phyloP scores from a whole-genome alignment of 2,113 vertebrate genomes.

The Phainopepla nitens region DNA sequence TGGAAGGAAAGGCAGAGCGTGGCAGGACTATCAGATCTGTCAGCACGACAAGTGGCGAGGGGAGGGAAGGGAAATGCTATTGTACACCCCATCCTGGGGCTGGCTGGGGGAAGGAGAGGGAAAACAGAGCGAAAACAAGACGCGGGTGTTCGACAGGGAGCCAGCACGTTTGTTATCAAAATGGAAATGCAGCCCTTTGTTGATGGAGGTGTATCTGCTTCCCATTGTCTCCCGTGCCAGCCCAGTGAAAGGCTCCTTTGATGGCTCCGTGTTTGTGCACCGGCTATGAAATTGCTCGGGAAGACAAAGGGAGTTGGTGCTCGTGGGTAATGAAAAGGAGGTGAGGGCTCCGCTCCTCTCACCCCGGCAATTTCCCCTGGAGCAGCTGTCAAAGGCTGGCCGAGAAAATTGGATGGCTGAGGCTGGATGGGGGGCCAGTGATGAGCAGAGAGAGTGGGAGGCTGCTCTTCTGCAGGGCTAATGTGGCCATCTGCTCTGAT shows the following conservation, averaged over 20 bases:
- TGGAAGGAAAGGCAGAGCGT: not conserved
- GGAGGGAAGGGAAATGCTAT: not conserved
- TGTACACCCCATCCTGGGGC: not conserved
- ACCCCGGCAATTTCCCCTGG: not conserved
- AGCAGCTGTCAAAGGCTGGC: constrained; percentile 50
- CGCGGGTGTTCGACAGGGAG: not conserved
- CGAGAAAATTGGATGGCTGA: constrained; percentile 45
- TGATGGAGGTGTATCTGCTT: constrained; percentile 50
- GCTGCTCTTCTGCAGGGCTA: not conserved
- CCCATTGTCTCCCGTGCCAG: constrained; percentile 57
- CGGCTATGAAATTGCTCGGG: constrained; percentile 64
- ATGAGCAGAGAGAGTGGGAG: not conserved
- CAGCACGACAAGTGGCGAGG: not conserved
- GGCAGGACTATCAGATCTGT: constrained; percentile 52
- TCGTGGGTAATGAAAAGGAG: constrained; percentile 43
- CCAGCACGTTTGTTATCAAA: constrained; percentile 43
- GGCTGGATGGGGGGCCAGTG: not conserved
- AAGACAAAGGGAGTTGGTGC: constrained; percentile 45
- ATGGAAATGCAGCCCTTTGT: constrained; percentile 62
- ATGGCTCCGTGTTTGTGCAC: constrained; percentile 59
- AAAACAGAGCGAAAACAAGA: not conserved
- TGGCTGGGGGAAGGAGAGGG: not conserved
- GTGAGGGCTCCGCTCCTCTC: not conserved
- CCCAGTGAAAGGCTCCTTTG: constrained; percentile 50
- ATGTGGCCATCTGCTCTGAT: constrained; percentile 51